Base-by-base conservation (phyloP, 2,888 invertebrate genomes). In the Caenorhabditis sinica region DNA sequence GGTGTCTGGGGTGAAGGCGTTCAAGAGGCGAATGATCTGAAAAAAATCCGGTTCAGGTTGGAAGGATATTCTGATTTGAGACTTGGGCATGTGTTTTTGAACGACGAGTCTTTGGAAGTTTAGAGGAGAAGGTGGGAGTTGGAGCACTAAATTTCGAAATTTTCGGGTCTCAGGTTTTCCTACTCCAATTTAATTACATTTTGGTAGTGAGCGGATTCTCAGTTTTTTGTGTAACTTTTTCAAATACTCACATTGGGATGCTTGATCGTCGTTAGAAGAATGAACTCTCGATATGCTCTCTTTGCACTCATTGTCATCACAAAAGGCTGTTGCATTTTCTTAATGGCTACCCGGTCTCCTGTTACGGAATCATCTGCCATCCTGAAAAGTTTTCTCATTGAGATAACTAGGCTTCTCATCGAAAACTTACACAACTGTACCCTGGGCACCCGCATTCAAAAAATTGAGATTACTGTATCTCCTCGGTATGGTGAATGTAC, bases 231-330 rank as follows among this genome's bases (percentile, higher is more conserved):
- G n/a, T n/a, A n/a, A n/a, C n/a, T 33, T 33, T 33, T 33, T 33
- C 33, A 33, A 23, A 23, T 6, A 73, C 96, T 96, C 94, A 98
- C 98, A 95, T 99, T 99, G 95, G 99, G 98, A 94, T 99, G 99
- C 94, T 98, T 97, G 93, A 99, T 98, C 93, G 98, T 95, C 94
- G 98, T 98, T 97, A 99, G 98, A 89, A 99, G 95, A 93, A 98
- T 98, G 94, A 99, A 99, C 94, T 99, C 99, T 93, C 99, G 95
- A 94, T 99, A 99, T 90, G 99, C 98, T 93, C 99, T 95, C 94
- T 99, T 99, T 87, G 99, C 99, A 94, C 98, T 98, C 72, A 98
- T 99, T 87, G 98, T 98, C 95, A 99, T 99, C 94, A 98, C 98
- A 95, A 99, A 99, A 89, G 99, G 99, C 93, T 98, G 95, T 93